Evolutionary conservation across 2,113 vertebrate genomes (phyloP).

Genomic region (Columbina picui): DNA sequence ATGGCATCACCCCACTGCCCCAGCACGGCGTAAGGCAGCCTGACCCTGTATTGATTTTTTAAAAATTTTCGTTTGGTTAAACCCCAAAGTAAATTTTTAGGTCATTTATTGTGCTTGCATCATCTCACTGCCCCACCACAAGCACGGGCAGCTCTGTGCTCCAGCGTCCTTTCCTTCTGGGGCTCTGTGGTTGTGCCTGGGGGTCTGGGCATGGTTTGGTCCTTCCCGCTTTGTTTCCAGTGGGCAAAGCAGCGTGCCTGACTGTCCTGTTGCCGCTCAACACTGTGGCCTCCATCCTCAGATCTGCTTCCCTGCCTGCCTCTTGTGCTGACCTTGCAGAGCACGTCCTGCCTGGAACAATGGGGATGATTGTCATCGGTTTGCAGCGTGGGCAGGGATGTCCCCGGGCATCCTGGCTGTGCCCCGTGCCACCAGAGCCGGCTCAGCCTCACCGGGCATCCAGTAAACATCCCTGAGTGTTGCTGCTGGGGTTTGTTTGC

Average conservation of each 20-base stretch:
- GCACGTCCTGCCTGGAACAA: not conserved
- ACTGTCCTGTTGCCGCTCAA: not conserved
- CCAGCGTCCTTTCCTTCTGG: not conserved
- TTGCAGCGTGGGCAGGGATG: not conserved
- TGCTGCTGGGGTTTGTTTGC: not conserved
- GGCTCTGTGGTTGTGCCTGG: not conserved
- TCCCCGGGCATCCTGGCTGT: not conserved
- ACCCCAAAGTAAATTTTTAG: not conserved
- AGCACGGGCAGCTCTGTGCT: not conserved
- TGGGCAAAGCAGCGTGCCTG: rapidly evolving
- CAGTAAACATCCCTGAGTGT: rapidly evolving
- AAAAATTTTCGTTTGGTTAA: not conserved
- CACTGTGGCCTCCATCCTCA: not conserved
- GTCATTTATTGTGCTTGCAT: not conserved
- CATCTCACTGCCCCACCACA: not conserved
- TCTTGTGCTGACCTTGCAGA: not conserved
- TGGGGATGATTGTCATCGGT: not conserved
- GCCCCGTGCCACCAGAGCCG: not conserved
- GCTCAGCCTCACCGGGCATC: not conserved
- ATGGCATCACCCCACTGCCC: not conserved
- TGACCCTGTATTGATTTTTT: no score
- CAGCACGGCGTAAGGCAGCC: not conserved
- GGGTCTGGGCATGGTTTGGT: rapidly evolving
- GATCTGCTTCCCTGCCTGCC: not conserved
- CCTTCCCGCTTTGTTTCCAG: not conserved